Evolutionary conservation across 2,113 vertebrate species (phyloP).

Genomic region (Rhea americana): DNA sequence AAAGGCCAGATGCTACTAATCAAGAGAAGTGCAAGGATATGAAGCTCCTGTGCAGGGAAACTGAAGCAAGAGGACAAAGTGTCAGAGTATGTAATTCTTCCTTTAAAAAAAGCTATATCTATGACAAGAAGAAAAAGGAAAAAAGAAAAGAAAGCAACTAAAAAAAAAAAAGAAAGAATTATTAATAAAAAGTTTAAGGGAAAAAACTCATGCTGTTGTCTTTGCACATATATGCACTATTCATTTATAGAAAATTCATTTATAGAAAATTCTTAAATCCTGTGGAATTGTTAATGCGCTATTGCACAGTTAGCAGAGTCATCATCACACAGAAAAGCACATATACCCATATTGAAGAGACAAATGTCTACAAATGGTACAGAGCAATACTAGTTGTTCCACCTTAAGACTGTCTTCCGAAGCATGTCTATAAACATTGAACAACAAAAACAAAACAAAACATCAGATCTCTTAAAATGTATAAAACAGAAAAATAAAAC

Average conservation of each 20-base stretch:
- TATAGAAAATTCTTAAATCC: not conserved
- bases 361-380: rapidly evolving
- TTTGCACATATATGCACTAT: no score
- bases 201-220: not conserved
- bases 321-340: not conserved
- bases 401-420: not conserved
- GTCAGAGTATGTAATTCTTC: not conserved
- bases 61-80: not conserved
- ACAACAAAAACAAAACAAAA: not conserved
- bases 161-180: not conserved
- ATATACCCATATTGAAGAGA: not conserved
- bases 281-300: not conserved
- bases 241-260: no score
- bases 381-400: not conserved
- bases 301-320: not conserved
- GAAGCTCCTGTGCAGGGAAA: not conserved
- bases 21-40: not conserved
- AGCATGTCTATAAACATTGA: not conserved
- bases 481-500: not conserved
- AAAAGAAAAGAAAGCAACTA: not conserved
- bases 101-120: not conserved
- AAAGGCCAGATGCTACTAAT: not conserved
- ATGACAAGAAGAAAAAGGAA: not conserved
- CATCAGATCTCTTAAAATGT: not conserved
- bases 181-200: not conserved